Evolutionary conservation across 64 coral and sea anemone species (phyloP).

Genomic region (Orbicella faveolata): DNA sequence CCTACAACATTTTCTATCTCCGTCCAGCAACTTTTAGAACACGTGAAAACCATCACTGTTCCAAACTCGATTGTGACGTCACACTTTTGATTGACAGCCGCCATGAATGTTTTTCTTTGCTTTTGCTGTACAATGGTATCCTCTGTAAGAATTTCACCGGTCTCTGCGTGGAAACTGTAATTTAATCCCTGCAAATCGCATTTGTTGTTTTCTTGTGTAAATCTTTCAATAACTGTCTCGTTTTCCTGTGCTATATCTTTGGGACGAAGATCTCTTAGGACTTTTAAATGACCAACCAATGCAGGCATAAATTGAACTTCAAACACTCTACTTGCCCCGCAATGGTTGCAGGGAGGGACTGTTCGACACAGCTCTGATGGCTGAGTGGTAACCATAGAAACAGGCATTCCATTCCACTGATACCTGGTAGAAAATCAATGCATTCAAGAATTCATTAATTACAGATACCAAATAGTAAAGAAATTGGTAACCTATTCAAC

Average conservation of each 20-base stretch:
- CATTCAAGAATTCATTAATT: no score
- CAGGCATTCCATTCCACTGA: constrained; percentile 64
- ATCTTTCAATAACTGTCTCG: neutral
- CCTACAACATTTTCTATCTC: neutral
- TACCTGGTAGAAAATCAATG: constrained; percentile 39
- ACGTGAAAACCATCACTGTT: constrained; percentile 81
- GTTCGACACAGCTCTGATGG: neutral
- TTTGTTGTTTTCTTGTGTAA: neutral
- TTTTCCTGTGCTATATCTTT: neutral
- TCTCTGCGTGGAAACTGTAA: neutral
- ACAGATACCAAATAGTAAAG: no score
- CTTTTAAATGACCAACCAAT: constrained; percentile 48
- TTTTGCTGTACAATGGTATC: neutral
- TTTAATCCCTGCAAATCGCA: neutral
- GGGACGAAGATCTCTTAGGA: neutral
- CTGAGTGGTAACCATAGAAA: constrained; percentile 51
- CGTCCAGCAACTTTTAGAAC: constrained; percentile 70
- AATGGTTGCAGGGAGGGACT: constrained; percentile 59
- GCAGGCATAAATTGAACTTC: constrained; percentile 84
- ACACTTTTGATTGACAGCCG: constrained; percentile 6
- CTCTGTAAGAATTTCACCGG: neutral
- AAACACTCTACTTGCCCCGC: constrained; percentile 61
- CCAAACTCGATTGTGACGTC: constrained; percentile 77
- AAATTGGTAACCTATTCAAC: no score
- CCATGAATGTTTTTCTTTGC: neutral